Percentiles rank a stretch among this genome's conserved stretches.
Conservation (phyloP, 2,797 vertebrate genomes). For the Perodicticus potto region DNA sequence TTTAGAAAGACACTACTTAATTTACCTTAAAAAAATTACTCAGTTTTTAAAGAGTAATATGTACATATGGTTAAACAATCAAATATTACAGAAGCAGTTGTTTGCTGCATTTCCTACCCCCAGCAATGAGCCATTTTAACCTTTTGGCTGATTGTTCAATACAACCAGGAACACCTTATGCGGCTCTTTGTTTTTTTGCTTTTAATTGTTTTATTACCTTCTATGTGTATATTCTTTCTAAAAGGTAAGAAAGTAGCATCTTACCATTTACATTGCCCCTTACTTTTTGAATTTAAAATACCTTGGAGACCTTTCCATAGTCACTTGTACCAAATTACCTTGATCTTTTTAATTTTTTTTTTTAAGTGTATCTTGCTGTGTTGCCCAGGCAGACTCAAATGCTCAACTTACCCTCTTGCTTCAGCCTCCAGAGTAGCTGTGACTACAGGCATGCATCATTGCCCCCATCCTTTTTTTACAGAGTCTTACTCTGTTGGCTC, state of each 20-base stretch:
- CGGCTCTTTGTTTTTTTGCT: neutral
- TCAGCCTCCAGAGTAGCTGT: neutral
- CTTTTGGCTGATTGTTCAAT: conserved; percentile 45
- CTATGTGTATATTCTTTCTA: conserved; percentile 31
- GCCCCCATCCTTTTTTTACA: neutral
- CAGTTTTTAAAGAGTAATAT: conserved; percentile 58
- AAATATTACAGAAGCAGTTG: neutral
- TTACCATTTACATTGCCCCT: neutral
- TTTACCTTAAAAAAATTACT: conserved; percentile 23
- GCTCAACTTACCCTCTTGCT: neutral
- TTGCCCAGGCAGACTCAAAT: neutral
- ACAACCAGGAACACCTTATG: neutral
- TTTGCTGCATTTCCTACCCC: conserved; percentile 22
- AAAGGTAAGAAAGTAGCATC: neutral
- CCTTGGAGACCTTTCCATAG: neutral
- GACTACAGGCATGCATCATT: neutral
- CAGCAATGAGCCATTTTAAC: conserved; percentile 39
- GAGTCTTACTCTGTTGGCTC: too few relatives aligned
- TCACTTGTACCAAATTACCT: neutral
- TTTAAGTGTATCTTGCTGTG: neutral
- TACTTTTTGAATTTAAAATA: conserved; percentile 44
- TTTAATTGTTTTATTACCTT: conserved; percentile 7
- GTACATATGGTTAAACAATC: neutral
- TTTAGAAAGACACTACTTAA: conserved; percentile 58
- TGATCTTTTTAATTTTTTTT: neutral